Conservation (phyloP, 1,140 invertebrate species). For the Batillaria attramentaria region DNA sequence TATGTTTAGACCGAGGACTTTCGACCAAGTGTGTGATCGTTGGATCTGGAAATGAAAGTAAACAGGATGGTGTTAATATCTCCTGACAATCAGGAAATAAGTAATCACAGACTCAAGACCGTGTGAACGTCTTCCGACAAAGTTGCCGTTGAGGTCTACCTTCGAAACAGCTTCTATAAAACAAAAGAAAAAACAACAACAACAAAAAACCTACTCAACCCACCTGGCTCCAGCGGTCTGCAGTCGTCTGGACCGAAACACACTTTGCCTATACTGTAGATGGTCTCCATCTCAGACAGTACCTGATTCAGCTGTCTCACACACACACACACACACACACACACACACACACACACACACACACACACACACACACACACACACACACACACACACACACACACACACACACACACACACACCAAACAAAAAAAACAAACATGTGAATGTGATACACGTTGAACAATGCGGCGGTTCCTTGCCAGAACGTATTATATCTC, state of each 20-base stretch:
- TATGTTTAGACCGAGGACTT: neutral
- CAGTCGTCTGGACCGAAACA: constrained; percentile 59
- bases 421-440: neutral
- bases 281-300: constrained; percentile 66
- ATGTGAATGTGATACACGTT: neutral
- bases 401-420: too few species aligned
- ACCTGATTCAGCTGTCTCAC: too few species aligned
- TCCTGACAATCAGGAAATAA: neutral
- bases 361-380: neutral
- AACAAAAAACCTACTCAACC: neutral
- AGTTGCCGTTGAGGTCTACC: neutral
- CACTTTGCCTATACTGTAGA: constrained; percentile 70
- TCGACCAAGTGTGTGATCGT: too few species aligned
- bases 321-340: neutral
- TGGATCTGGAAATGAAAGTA: too few species aligned
- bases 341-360: constrained; percentile 5
- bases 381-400: neutral
- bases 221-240: constrained; percentile 62
- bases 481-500: too few species aligned
- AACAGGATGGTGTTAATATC: neutral
- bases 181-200: neutral
- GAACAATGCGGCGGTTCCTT: too few species aligned
- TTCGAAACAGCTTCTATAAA: neutral
- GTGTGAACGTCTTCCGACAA: neutral
- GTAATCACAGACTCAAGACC: too few species aligned